Evolutionary conservation across 1,140 invertebrate species (phyloP), one percentile per base, ranked within the genome.

Genomic region (Drosophila nannoptera): DNA sequence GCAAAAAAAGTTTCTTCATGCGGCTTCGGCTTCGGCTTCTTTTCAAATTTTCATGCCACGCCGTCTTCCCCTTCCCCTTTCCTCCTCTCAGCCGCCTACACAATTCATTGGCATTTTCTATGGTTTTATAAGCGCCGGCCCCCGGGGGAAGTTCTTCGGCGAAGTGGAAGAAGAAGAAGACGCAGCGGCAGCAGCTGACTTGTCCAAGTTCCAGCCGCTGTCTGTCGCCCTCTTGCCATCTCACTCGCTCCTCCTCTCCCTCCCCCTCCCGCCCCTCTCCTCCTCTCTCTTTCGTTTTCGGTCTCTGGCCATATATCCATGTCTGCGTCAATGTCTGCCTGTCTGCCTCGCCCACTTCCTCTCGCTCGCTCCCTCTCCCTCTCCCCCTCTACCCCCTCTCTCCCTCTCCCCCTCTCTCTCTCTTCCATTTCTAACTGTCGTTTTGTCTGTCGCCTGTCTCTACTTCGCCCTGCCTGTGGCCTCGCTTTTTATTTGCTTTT

Each of bases 281-380:
- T 52, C 63, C 35, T 61, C 46, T 59, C 45, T 53, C 54, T 54
- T 16, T 29, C 36, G n/a, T n/a, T n/a, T 50, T 50, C 35, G 14
- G 48, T 50, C 56, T 73, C 48, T 58, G 64, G 78, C 73, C 69
- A 84, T 83, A 84, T 83, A 83, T 83, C 66, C 77, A 83, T 76
- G 80, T 83, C 78, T 83, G 78, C 78, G 65, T 80, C 80, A 80
- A 69, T 45, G 78, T 83, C 78, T 83, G 80, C 78, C 66, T 22
- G 56, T 66, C 48, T 43, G 14, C 12, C 40, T 43, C n/a, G 48
- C 32, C 49, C 46, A 45, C 12, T 16, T 52, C n/a, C 36, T 49
- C 31, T 43, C 9, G 22, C 29, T 12, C 22, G 22, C 36, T 52
- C 22, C 46, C 55, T 14, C 40, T 42, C n/a, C 12, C n/a, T 12